phyloP scores from a whole-genome alignment of 2,888 invertebrate genomes.

The Xestia xanthographa region DNA sequence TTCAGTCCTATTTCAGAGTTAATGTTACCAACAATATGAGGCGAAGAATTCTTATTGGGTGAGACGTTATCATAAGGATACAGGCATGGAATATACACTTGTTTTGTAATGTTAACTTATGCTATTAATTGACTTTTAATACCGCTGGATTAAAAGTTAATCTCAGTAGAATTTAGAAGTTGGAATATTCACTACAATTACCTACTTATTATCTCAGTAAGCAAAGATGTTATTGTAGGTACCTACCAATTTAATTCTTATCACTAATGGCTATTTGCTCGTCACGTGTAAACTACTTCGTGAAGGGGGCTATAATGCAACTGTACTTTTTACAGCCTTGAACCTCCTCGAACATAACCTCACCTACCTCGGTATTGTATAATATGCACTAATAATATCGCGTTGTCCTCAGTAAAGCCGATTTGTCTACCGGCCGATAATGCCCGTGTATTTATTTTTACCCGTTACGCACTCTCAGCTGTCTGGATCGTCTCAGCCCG shows the following conservation, averaged over 20 bases:
- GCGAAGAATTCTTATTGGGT: slow-evolving; percentile 28
- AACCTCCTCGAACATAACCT: slow-evolving; percentile 68
- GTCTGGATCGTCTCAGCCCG: slow-evolving; percentile 86
- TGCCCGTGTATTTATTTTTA: slow-evolving; percentile 90
- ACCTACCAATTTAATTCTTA: slow-evolving; percentile 49
- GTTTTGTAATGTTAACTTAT: neutral
- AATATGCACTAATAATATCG: slow-evolving; percentile 87
- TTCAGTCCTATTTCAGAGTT: neutral
- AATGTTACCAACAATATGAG: slow-evolving; percentile 14
- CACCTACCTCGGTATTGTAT: slow-evolving; percentile 74
- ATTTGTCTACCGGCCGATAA: slow-evolving; percentile 88
- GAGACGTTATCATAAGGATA: slow-evolving; percentile 1
- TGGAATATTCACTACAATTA: slow-evolving; percentile 12
- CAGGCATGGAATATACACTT: neutral
- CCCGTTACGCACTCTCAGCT: slow-evolving; percentile 89
- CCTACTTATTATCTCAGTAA: slow-evolving; percentile 37
- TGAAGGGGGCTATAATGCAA: slow-evolving; percentile 26
- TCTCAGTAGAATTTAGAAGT: slow-evolving; percentile 2
- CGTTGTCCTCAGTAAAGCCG: slow-evolving; percentile 86
- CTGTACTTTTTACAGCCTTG: slow-evolving; percentile 60
- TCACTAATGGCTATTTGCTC: slow-evolving; percentile 45
- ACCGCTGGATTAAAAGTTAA: slow-evolving; percentile 7
- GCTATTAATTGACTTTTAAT: slow-evolving; percentile 5
- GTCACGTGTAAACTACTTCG: slow-evolving; percentile 49
- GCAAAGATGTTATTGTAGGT: slow-evolving; percentile 42